Evolutionary conservation across 1,140 invertebrate species (phyloP), one percentile per base, ranked within the genome.

Genomic region (Hydropsyche tenuis): DNA sequence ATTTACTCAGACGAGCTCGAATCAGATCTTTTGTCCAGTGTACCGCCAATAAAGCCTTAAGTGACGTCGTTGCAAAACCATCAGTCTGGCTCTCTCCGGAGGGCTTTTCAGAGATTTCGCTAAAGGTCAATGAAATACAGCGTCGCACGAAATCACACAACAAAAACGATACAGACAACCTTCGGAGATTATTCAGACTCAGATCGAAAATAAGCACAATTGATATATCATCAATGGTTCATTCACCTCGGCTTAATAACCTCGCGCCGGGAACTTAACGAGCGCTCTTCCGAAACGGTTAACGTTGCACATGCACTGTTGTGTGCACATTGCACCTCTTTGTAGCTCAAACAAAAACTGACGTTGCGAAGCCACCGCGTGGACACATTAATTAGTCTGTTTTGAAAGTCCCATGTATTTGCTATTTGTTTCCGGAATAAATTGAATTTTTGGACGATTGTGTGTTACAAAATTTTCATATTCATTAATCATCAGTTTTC

Each of bases 91-190:
- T 65, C 63, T 65, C 30, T 30, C 43, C 30, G 20, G 20, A 65
- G 63, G 20, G 63, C 27, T 65, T 65, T 65, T 65, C 63, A 43
- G 37, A 65, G 63, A 43, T 43, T 65, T 65, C 37, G 37, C n/a
- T 42, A 9, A 18, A 65, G 63, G 63, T 65, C 63, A 65, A 65
- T 65, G 63, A 65, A 65, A 65, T 22, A 65, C 9, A 53, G 7
- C 48, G 16, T 18, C 16, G 48, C 48, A 1, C 48, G 9, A 53
- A 53, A 7, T 53, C 2, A 12, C 45, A 46, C 45, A 16, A 53
- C 16, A 20, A 11, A n/a, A 37, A 37, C 3, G 30, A 9, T 37
- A 37, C 30, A n/a, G n/a, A n/a, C n/a, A n/a, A n/a, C n/a, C n/a
- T n/a, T n/a, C n/a, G n/a, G n/a, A n/a, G 30, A 4, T 37, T 37